phyloP scores from a whole-genome alignment of 1,140 invertebrate genomes.

The Zaprionus capensis region DNA sequence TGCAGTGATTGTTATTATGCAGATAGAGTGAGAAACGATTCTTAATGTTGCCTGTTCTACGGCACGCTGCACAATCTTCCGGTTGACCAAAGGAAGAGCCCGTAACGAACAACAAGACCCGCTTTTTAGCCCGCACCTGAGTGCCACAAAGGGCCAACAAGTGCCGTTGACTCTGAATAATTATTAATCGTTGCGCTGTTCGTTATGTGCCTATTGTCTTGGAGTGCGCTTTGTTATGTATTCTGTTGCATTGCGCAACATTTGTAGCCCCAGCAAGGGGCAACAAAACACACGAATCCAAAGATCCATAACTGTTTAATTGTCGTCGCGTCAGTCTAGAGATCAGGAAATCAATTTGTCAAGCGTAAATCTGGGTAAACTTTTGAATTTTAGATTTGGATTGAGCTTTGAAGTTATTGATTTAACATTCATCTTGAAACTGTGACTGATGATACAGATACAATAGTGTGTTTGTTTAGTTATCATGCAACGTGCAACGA shows the following conservation, averaged over 20 bases:
- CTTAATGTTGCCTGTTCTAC: constrained; percentile 56
- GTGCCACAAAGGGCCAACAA: constrained; percentile 47
- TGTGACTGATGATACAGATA: constrained; percentile 32
- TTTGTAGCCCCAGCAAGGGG: constrained; percentile 14
- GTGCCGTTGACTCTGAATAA: constrained; percentile 72
- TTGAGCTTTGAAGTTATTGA: constrained; percentile 11
- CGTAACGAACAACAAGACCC: constrained; percentile 15
- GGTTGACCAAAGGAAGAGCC: constrained; percentile 51
- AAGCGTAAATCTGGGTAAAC: constrained; percentile 1
- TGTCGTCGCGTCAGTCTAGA: constrained; percentile 13
- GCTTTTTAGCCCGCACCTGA: background rate
- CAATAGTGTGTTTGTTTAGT: background rate
- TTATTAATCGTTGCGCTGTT: constrained; percentile 70
- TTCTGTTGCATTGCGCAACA: constrained; percentile 79
- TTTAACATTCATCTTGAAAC: constrained; percentile 16
- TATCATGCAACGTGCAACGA: constrained; percentile 30
- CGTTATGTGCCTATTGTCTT: constrained; percentile 72
- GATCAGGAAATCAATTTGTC: constrained; percentile 42
- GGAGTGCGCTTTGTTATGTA: constrained; percentile 64
- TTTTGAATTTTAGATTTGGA: constrained; percentile 17
- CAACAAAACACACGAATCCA: constrained; percentile 37
- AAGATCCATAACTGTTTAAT: constrained; percentile 48
- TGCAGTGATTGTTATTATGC: background rate
- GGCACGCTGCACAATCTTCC: constrained; percentile 53
- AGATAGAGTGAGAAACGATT: constrained; percentile 5